Evolutionary conservation across 2,113 vertebrate genomes (phyloP).

Genomic region (Planiliza haematocheilus): DNA sequence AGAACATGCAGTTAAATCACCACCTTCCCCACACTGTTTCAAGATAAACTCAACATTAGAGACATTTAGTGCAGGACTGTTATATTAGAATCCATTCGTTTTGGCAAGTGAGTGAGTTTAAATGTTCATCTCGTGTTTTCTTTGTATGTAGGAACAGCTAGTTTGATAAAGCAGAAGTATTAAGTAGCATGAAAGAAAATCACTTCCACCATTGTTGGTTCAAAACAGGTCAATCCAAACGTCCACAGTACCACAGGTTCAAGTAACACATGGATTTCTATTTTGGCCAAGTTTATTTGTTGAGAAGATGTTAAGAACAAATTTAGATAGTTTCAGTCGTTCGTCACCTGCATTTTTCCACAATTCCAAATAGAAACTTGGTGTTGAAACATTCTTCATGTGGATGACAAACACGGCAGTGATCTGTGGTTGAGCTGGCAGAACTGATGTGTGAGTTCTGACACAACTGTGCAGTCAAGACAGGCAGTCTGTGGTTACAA

Average conservation of each 20-base stretch:
- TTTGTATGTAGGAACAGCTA: too few species aligned
- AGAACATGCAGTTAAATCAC: too few species aligned
- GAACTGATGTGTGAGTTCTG: slow-evolving; percentile 37
- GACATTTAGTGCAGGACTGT: too few species aligned
- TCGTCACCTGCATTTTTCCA: background rate
- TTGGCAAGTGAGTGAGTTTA: too few species aligned
- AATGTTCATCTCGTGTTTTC: too few species aligned
- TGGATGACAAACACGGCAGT: slow-evolving; percentile 9
- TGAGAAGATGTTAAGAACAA: background rate
- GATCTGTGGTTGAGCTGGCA: slow-evolving; percentile 24
- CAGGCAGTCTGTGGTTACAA: slow-evolving; percentile 59
- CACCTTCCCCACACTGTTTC: too few species aligned
- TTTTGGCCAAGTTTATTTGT: slow-evolving; percentile 4
- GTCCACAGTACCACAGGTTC: background rate
- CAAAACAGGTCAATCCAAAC: background rate
- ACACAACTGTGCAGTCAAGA: slow-evolving; percentile 59
- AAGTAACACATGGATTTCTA: slow-evolving; percentile 7
- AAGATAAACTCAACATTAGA: too few species aligned
- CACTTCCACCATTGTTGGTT: background rate
- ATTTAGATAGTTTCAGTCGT: background rate
- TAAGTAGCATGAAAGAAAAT: background rate
- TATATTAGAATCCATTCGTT: too few species aligned
- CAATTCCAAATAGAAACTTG: slow-evolving; percentile 24
- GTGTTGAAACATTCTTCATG: slow-evolving; percentile 11
- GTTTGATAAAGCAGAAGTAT: background rate